These are phyloP conservation scores for Telenomus remus DNA, from an alignment of 1,140 invertebrate species.

Conservation along the genomic window DNA sequence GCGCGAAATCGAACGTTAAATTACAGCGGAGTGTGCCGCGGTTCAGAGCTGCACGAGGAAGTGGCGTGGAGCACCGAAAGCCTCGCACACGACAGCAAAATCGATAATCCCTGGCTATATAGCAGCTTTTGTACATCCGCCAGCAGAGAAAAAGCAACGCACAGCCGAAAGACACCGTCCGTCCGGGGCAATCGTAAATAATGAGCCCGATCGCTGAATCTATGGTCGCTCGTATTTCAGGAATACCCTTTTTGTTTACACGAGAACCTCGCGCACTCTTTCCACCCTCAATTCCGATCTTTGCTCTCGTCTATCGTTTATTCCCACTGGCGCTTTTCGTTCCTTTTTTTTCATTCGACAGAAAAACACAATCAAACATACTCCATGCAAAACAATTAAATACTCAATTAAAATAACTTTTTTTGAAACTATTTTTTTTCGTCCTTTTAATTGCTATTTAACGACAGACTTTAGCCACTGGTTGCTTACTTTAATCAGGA, in stretches of 20 bases:
- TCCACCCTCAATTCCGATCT: not conserved
- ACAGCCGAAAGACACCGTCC: conserved; percentile 6
- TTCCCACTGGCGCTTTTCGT: not conserved
- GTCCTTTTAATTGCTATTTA: too few species aligned
- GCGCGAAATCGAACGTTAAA: conserved; percentile 42
- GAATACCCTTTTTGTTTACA: conserved; percentile 18
- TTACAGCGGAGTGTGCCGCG: conserved; percentile 19
- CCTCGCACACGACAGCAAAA: conserved; percentile 25
- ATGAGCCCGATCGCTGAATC: conserved; percentile 36
- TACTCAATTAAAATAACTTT: too few species aligned
- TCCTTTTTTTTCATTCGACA: not conserved
- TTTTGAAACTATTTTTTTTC: too few species aligned
- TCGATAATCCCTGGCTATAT: conserved; percentile 42
- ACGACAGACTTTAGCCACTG: too few species aligned
- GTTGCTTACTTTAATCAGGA: too few species aligned
- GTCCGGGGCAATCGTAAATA: conserved; percentile 33
- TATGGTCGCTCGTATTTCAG: conserved; percentile 28
- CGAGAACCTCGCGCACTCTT: conserved; percentile 8
- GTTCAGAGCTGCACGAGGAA: conserved; percentile 34
- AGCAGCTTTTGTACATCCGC: conserved; percentile 23
- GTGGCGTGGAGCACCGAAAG: conserved; percentile 14
- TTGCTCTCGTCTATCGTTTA: conserved; percentile 20
- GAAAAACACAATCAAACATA: not conserved
- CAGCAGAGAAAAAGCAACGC: conserved; percentile 9
- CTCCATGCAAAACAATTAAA: too few species aligned